Conservation (phyloP, 92 coral and sea anemone genomes). For the Zoanthus gigantus region DNA sequence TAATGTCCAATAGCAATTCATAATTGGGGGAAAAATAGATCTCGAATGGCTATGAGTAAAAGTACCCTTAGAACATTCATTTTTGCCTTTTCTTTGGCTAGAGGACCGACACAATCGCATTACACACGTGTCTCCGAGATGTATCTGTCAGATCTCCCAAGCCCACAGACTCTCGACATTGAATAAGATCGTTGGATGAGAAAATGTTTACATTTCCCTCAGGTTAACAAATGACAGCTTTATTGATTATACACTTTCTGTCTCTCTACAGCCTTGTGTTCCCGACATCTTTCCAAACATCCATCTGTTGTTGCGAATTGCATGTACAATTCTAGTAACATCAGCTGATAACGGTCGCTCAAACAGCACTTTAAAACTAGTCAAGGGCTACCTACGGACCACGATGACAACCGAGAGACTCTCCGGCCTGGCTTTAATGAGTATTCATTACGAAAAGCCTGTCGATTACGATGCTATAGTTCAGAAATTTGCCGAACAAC, state of each 20-base stretch:
- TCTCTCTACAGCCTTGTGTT: slow-evolving; percentile 44
- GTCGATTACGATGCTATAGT: slow-evolving; percentile 8
- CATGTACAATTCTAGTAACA: slow-evolving; percentile 51
- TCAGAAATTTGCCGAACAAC: too few species aligned
- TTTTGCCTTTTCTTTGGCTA: too few species aligned
- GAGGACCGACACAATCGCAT: too few species aligned
- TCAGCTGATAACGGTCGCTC: slow-evolving; percentile 51
- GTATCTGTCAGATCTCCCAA: not conserved
- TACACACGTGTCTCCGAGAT: not conserved
- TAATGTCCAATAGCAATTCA: too few species aligned
- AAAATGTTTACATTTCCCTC: not conserved
- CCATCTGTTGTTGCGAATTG: slow-evolving; percentile 43
- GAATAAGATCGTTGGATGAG: too few species aligned
- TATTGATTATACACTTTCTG: not conserved
- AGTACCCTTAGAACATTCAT: too few species aligned
- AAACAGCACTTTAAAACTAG: slow-evolving; percentile 54
- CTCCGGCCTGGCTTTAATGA: slow-evolving; percentile 27
- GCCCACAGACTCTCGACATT: too few species aligned
- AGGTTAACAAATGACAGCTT: not conserved
- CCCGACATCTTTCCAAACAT: slow-evolving; percentile 53
- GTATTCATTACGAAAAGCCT: slow-evolving; percentile 42
- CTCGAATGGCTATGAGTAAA: too few species aligned
- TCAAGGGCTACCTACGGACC: slow-evolving; percentile 39
- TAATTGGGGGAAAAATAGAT: too few species aligned
- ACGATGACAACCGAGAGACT: not conserved